Conservation (phyloP, 1,140 invertebrate genomes). For the Macrobrachium nipponense region DNA sequence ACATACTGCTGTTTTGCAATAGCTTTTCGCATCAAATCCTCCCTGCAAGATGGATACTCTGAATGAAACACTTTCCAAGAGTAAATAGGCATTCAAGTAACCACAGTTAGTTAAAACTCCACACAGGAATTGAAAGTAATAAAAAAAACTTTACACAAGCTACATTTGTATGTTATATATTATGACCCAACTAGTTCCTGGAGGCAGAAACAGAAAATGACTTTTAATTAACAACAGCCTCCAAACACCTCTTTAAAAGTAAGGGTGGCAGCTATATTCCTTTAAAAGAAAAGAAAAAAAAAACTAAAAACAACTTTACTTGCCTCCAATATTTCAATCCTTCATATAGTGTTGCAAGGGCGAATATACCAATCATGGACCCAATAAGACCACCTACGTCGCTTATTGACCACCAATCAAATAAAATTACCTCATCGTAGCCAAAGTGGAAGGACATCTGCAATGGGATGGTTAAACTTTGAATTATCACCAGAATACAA, state of each 20-base stretch:
- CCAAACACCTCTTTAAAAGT: too few species aligned
- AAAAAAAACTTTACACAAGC: too few species aligned
- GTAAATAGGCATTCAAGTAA: too few species aligned
- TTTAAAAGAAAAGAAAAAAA: background rate
- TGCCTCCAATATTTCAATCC: constrained; percentile 88
- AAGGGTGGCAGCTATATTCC: background rate
- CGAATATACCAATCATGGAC: constrained; percentile 86
- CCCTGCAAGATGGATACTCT: constrained; percentile 42
- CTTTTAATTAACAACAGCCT: too few species aligned
- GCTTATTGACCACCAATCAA: constrained; percentile 82
- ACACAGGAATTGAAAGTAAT: too few species aligned
- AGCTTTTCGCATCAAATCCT: constrained; percentile 62
- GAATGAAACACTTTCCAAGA: background rate
- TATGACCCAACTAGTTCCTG: too few species aligned
- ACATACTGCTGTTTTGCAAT: constrained; percentile 57
- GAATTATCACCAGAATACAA: background rate
- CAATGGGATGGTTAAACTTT: constrained; percentile 48
- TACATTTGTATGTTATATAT: too few species aligned
- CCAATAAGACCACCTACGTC: constrained; percentile 81
- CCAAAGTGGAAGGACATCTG: constrained; percentile 86
- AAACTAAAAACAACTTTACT: constrained; percentile 40
- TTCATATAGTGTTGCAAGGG: constrained; percentile 89
- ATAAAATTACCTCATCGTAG: constrained; percentile 77
- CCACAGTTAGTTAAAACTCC: too few species aligned
- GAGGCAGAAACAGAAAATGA: too few species aligned